Conservation (phyloP, 2,888 invertebrate species). For the Melolontha melolontha region DNA sequence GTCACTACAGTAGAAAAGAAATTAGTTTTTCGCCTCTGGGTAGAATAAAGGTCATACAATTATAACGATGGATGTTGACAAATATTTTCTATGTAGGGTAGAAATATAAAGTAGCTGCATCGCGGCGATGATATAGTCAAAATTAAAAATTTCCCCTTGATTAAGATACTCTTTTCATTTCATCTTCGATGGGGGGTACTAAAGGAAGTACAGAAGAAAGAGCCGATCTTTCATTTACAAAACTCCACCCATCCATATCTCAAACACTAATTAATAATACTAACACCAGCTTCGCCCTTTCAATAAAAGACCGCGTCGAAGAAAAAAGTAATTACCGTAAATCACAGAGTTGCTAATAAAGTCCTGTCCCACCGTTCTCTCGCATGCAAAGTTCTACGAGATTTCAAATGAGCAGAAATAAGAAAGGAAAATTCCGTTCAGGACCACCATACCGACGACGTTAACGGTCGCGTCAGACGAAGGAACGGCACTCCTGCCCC, state of each 20-base stretch:
- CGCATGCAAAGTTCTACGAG: slow-evolving; percentile 65
- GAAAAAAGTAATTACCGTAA: slow-evolving; percentile 71
- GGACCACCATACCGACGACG: background rate
- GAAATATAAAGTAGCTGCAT: background rate
- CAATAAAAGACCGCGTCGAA: slow-evolving; percentile 47
- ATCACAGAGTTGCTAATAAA: slow-evolving; percentile 72
- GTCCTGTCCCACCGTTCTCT: slow-evolving; percentile 55
- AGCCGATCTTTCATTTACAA: slow-evolving; percentile 10
- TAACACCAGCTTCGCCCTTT: slow-evolving; percentile 69
- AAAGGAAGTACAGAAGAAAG: background rate
- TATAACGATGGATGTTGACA: too few species aligned
- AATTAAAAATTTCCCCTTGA: background rate
- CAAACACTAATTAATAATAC: slow-evolving; percentile 75
- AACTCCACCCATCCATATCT: slow-evolving; percentile 53
- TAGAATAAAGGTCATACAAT: too few species aligned
- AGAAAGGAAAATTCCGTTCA: too few species aligned
- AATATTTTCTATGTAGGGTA: too few species aligned
- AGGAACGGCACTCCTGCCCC: background rate
- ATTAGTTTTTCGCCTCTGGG: too few species aligned
- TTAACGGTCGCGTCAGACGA: slow-evolving; percentile 49
- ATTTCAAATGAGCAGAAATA: background rate
- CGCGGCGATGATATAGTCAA: background rate
- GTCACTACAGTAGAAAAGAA: too few species aligned
- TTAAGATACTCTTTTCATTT: too few species aligned
- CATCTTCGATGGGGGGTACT: too few species aligned